These are phyloP conservation scores for Aspidapion aeneum DNA, from an alignment of 2,888 invertebrate genomes.

Conservation along the genomic window DNA sequence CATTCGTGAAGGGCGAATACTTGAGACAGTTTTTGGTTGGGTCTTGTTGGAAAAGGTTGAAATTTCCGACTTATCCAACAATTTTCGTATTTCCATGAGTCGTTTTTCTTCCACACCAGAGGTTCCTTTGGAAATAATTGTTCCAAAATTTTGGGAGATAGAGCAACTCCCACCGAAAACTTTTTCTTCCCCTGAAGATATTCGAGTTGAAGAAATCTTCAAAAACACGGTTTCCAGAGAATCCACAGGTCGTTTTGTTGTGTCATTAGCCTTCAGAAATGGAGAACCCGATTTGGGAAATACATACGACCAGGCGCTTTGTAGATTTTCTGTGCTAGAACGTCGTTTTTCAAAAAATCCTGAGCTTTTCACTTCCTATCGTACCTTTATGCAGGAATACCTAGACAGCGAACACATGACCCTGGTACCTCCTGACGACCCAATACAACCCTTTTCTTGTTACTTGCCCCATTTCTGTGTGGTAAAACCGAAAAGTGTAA, in stretches of 20 bases:
- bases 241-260: not conserved
- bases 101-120: not conserved
- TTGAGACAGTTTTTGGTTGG: not conserved
- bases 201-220: not conserved
- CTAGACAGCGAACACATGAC: too few species aligned
- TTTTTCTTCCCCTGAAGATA: not conserved
- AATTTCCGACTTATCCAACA: not conserved
- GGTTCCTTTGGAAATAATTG: not conserved
- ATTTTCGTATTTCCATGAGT: not conserved
- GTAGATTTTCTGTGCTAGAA: slow-evolving; percentile 7
- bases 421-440: not conserved
- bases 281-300: not conserved
- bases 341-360: slow-evolving; percentile 8
- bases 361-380: slow-evolving; percentile 5
- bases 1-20: not conserved
- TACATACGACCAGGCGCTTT: slow-evolving; percentile 1
- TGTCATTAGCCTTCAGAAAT: not conserved
- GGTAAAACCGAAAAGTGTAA: too few species aligned
- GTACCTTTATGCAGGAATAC: slow-evolving; percentile 8
- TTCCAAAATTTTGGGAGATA: slow-evolving; percentile 15
- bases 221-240: slow-evolving; percentile 1
- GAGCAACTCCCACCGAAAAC: slow-evolving; percentile 6
- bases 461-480: too few species aligned
- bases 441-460: too few species aligned
- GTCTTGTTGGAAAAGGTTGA: not conserved